Conservation (phyloP, 92 coral and sea anemone genomes). For the Siderastrea siderea region DNA sequence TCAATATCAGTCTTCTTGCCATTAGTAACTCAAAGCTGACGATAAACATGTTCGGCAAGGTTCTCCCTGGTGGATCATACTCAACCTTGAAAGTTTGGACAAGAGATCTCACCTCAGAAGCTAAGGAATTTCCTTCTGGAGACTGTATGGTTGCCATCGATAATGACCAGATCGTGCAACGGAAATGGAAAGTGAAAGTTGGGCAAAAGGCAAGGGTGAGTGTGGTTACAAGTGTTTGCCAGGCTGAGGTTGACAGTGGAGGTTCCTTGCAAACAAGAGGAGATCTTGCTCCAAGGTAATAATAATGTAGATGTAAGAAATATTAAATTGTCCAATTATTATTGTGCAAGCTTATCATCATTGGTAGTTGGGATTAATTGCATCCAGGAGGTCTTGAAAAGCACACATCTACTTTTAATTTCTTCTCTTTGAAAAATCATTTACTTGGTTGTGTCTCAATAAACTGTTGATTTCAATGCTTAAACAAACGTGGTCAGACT, state of each 20-base stretch:
- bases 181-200: slow-evolving; percentile 38
- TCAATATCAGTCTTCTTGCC: background rate
- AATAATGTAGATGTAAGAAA: too few species aligned
- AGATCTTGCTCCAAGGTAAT: slow-evolving; percentile 37
- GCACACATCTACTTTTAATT: too few species aligned
- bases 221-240: slow-evolving; percentile 33
- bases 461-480: too few species aligned
- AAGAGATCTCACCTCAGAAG: background rate
- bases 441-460: too few species aligned
- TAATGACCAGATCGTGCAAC: slow-evolving; percentile 47
- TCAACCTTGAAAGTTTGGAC: slow-evolving; percentile 7
- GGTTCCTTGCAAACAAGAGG: background rate
- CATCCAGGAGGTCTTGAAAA: too few species aligned
- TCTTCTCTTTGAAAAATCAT: too few species aligned
- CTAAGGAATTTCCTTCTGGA: slow-evolving; percentile 18
- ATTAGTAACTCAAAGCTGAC: slow-evolving; percentile 32
- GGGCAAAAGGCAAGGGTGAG: slow-evolving; percentile 37
- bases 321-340: too few species aligned
- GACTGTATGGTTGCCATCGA: slow-evolving; percentile 34
- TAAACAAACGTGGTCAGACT: too few species aligned
- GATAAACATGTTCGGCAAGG: background rate
- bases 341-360: too few species aligned
- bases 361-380: too few species aligned
- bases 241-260: background rate
- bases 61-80: slow-evolving; percentile 27